Evolutionary conservation across 2,113 vertebrate genomes (phyloP).

Genomic region (Pseudois nayaur): DNA sequence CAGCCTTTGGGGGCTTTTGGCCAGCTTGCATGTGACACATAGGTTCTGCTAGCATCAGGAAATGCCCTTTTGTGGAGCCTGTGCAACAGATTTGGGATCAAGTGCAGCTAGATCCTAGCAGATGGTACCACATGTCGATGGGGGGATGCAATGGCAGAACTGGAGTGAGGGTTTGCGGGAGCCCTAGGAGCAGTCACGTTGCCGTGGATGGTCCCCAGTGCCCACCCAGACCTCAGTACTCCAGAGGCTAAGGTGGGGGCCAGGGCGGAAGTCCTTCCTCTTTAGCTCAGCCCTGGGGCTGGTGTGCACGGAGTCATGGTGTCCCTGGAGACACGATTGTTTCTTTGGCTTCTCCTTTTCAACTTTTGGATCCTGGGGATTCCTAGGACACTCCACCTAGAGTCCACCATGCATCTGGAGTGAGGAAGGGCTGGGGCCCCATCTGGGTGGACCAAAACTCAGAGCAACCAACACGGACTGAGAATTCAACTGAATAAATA

Average conservation of each 20-base stretch:
- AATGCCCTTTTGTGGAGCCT: not conserved
- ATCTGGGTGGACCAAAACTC: not conserved
- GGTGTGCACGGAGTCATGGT: no score
- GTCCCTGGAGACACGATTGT: not conserved
- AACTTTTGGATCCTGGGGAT: not conserved
- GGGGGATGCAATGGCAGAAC: not conserved
- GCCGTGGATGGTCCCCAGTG: not conserved
- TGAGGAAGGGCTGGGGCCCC: not conserved
- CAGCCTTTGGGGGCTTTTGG: not conserved
- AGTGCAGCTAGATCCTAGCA: not conserved
- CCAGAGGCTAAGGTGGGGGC: not conserved
- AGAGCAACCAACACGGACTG: not conserved
- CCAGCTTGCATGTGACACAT: not conserved
- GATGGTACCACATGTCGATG: not conserved
- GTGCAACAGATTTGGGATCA: not conserved
- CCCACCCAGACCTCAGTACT: not conserved
- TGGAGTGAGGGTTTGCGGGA: not conserved
- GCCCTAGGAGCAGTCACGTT: not conserved
- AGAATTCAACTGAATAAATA: not conserved
- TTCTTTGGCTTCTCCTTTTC: not conserved
- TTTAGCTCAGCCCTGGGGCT: not conserved
- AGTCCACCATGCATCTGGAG: not conserved
- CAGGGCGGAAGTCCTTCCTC: not conserved
- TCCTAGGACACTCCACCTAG: not conserved
- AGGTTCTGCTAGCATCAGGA: not conserved